Evolutionary conservation across 2,797 vertebrate genomes (phyloP).

Genomic region (Premnoplex brunnescens): DNA sequence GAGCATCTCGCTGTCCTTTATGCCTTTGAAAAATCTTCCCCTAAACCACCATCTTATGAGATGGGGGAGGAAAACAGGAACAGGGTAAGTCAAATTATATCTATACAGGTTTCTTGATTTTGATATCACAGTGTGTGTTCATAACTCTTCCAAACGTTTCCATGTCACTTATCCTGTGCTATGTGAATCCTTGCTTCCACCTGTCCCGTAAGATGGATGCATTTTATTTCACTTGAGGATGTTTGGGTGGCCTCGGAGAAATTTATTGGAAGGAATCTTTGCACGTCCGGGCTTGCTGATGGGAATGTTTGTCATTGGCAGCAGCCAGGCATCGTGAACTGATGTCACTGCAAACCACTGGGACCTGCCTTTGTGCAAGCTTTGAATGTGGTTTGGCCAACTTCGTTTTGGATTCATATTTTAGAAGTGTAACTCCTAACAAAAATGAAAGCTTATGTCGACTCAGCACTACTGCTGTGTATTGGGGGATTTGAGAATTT

Average conservation of each 20-base stretch:
- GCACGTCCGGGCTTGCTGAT: background rate
- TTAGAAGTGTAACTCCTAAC: background rate
- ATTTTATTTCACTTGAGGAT: background rate
- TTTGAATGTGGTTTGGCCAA: background rate
- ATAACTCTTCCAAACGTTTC: background rate
- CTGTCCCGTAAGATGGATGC: background rate
- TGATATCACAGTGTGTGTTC: fast-evolving
- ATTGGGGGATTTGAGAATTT: slow-evolving; percentile 46
- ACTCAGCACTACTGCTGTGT: slow-evolving; percentile 17
- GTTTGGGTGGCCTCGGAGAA: background rate
- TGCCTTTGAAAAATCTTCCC: slow-evolving; percentile 35
- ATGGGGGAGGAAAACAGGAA: background rate
- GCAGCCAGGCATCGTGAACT: background rate
- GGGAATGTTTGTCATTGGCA: background rate
- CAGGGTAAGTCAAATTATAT: background rate
- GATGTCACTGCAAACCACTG: background rate
- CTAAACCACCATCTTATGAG: background rate
- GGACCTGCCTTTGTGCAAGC: background rate
- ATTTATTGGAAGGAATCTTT: background rate
- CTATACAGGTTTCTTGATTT: background rate
- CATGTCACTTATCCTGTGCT: background rate
- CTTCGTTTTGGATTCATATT: background rate
- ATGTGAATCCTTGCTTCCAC: background rate
- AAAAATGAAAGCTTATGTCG: slow-evolving; percentile 12
- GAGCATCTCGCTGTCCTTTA: slow-evolving; percentile 14